Evolutionary conservation across 1,140 invertebrate species (phyloP).

Genomic region (Callitettix versicolor): DNA sequence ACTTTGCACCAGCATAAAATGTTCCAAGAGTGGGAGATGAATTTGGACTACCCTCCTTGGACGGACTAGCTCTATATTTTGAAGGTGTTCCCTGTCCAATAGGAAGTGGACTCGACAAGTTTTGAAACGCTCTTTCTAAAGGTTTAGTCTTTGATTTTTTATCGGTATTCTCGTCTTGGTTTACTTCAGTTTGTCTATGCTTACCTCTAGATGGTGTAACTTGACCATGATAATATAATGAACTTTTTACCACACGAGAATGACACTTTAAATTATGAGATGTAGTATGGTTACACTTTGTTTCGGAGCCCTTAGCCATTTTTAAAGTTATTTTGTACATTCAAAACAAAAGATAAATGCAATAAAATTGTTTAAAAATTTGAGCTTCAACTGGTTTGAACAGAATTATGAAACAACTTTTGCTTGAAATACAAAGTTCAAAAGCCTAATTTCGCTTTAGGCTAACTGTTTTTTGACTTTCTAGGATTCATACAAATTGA

Average conservation of each 20-base stretch:
- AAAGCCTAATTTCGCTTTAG: no score
- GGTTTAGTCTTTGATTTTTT: slow-evolving; percentile 1
- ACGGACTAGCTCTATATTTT: slow-evolving; percentile 1
- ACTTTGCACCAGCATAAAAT: slow-evolving; percentile 50
- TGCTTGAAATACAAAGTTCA: no score
- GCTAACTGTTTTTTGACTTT: no score
- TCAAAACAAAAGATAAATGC: no score
- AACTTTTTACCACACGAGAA: slow-evolving; percentile 4
- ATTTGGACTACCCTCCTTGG: slow-evolving; percentile 17
- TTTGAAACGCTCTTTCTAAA: neutral
- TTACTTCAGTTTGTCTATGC: slow-evolving; percentile 1
- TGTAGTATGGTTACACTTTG: neutral
- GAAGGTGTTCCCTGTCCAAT: neutral
- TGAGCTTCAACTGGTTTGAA: no score
- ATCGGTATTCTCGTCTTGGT: neutral
- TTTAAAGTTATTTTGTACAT: no score
- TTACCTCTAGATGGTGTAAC: slow-evolving; percentile 6
- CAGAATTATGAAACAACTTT: no score
- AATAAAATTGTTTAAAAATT: no score
- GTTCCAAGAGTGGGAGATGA: slow-evolving; percentile 23
- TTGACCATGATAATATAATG: neutral
- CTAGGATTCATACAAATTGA: no score
- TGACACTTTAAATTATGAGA: slow-evolving; percentile 1
- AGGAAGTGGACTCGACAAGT: neutral
- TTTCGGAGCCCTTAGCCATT: no score